Base-by-base conservation (phyloP, 2,113 vertebrate genomes). In the Pterocles burchelli region DNA sequence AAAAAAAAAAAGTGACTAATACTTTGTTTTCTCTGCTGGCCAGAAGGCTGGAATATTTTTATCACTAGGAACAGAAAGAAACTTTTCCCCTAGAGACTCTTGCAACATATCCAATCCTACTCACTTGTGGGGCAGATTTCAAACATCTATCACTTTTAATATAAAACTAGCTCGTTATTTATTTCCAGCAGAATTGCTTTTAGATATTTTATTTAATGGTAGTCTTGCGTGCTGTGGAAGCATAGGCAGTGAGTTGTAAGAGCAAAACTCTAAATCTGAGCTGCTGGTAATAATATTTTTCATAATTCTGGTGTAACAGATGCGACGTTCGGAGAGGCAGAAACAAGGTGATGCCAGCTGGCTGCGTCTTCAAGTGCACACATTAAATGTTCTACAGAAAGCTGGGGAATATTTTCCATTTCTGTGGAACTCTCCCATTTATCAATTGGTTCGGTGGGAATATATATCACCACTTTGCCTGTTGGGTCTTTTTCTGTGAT, bases 21-120 rank as follows among this genome's bases (percentile, higher is more conserved):
- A 72, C 33, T 94, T 82, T 85, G 51, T 95, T 92, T 93, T 89
- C 85, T 74, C 67, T 89, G 89, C 90, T 95, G 95, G 84, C 89
- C 92, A 94, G 94, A 95, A 88, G 43, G 24, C 57, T 95, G 96
- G 95, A 96, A 97, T 91, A 70, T 90, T 95, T 95, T 95, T 85
- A 91, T 96, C 91, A 81, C 84, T 21, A 48, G 86, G 61, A 96
- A 63, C 55, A 94, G 85, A 80, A 83, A 70, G 85, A 51, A 81
- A n/a, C 38, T 72, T 81, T 66, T 93, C 73, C 88, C 43, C 58
- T 84, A 6, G 72, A 96, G 73, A 9, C 7, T 71, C 85, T 88
- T 94, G 43, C 90, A 63, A 58, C 51, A 46, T 7, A n/a, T 4
- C 59, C 90, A 90, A 6, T 13, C 67, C 83, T 58, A 12, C 66